Conservation (phyloP, 2,888 invertebrate genomes). For the Xestia sexstrigata region DNA sequence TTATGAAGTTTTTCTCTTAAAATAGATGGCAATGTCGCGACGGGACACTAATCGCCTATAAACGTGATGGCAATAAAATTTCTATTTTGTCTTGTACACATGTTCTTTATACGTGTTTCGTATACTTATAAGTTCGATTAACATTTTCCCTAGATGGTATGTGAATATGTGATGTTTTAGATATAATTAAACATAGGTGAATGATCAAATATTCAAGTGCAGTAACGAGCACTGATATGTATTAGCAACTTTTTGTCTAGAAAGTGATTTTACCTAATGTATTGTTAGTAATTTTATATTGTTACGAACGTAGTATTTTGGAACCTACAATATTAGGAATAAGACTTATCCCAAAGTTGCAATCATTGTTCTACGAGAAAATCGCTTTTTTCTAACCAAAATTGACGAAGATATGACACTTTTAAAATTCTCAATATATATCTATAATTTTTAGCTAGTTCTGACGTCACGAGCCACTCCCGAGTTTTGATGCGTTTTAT, state of each 20-base stretch:
- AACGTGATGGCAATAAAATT: slow-evolving; percentile 5
- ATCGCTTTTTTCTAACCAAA: too few relatives aligned
- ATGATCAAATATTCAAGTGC: slow-evolving; percentile 12
- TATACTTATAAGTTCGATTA: not conserved
- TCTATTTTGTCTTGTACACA: not conserved
- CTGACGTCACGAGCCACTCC: too few relatives aligned
- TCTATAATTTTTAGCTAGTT: too few relatives aligned
- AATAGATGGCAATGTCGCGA: slow-evolving; percentile 11
- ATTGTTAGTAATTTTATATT: not conserved
- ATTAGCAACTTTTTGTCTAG: not conserved
- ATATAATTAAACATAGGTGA: slow-evolving; percentile 11
- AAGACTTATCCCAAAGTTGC: not conserved
- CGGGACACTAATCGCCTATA: not conserved
- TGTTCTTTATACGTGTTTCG: not conserved
- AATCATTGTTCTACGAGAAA: not conserved
- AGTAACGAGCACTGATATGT: not conserved
- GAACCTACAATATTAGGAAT: not conserved
- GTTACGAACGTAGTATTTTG: not conserved
- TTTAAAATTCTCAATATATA: too few relatives aligned
- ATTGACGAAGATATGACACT: too few relatives aligned
- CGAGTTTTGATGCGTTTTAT: too few relatives aligned
- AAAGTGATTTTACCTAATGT: not conserved
- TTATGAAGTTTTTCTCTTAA: slow-evolving; percentile 9
- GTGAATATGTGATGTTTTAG: not conserved
- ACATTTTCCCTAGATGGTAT: not conserved